These are phyloP conservation scores for Papilio gigon DNA, from an alignment of 2,888 invertebrate species.

Conservation along the genomic window DNA sequence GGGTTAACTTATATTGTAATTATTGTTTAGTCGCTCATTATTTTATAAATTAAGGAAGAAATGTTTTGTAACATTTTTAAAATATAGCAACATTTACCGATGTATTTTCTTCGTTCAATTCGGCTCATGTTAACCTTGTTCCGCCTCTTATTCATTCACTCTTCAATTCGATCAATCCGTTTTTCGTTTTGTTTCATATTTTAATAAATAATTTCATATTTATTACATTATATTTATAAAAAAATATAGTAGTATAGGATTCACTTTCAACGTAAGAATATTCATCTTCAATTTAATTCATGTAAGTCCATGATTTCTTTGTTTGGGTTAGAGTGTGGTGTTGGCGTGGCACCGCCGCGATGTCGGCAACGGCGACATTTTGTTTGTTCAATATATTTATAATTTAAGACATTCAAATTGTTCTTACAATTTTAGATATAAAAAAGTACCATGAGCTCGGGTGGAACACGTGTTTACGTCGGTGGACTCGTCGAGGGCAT, in stretches of 20 bases:
- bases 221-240: constrained; percentile 59
- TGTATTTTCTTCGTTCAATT: constrained; percentile 45
- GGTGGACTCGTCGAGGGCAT: constrained; percentile 94
- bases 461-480: constrained; percentile 92
- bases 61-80: constrained; percentile 12
- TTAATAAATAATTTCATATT: constrained; percentile 57
- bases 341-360: constrained; percentile 74
- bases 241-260: constrained; percentile 47
- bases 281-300: constrained; percentile 58
- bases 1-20: background rate
- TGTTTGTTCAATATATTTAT: constrained; percentile 78
- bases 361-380: constrained; percentile 79
- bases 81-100: constrained; percentile 39
- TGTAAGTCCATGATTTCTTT: constrained; percentile 62
- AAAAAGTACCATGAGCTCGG: constrained; percentile 67
- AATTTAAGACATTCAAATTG: constrained; percentile 53
- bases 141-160: constrained; percentile 51
- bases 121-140: constrained; percentile 50
- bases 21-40: background rate
- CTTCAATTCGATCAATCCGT: constrained; percentile 64
- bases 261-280: constrained; percentile 46
- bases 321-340: constrained; percentile 50
- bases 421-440: constrained; percentile 47
- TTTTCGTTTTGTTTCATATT: constrained; percentile 65
- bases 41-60: constrained; percentile 1